Percentiles rank a stretch among this genome's conserved stretches.
phyloP scores from a whole-genome alignment of 1,140 invertebrate genomes.

The Helicoverpa armigera region DNA sequence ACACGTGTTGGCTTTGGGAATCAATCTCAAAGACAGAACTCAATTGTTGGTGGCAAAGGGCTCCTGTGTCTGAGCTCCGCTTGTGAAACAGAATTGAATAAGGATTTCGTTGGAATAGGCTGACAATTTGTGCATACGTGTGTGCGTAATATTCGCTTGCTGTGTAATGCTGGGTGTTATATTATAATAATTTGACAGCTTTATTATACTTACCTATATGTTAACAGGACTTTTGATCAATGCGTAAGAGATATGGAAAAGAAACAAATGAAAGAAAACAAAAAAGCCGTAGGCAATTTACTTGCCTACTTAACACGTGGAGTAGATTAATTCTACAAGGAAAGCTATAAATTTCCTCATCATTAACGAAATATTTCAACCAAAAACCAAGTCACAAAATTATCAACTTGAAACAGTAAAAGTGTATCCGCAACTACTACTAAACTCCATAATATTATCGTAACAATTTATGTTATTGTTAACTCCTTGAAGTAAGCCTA shows the following conservation, averaged over 20 bases:
- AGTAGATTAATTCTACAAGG: too few species aligned
- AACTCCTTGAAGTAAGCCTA: conserved; percentile 45
- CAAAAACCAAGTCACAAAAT: neutral
- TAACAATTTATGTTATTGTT: conserved; percentile 45
- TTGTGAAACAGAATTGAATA: conserved; percentile 3
- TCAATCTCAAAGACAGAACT: conserved; percentile 55
- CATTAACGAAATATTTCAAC: too few species aligned
- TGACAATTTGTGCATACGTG: conserved; percentile 2
- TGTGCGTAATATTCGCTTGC: neutral
- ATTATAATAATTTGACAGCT: too few species aligned
- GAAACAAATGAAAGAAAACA: too few species aligned
- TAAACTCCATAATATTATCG: conserved; percentile 14
- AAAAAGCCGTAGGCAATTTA: too few species aligned
- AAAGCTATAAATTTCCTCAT: too few species aligned
- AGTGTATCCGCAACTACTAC: conserved; percentile 1
- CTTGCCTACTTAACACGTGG: too few species aligned
- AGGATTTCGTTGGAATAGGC: neutral
- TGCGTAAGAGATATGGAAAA: too few species aligned
- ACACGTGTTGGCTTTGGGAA: conserved; percentile 32
- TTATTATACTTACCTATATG: too few species aligned
- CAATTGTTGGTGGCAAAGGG: conserved; percentile 52
- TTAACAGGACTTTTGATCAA: too few species aligned
- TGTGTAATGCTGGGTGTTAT: too few species aligned
- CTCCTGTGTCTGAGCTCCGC: conserved; percentile 22
- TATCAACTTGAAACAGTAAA: conserved; percentile 13